These are phyloP conservation scores for Erebia ligea DNA, from an alignment of 2,888 invertebrate genomes.

Conservation along the genomic window DNA sequence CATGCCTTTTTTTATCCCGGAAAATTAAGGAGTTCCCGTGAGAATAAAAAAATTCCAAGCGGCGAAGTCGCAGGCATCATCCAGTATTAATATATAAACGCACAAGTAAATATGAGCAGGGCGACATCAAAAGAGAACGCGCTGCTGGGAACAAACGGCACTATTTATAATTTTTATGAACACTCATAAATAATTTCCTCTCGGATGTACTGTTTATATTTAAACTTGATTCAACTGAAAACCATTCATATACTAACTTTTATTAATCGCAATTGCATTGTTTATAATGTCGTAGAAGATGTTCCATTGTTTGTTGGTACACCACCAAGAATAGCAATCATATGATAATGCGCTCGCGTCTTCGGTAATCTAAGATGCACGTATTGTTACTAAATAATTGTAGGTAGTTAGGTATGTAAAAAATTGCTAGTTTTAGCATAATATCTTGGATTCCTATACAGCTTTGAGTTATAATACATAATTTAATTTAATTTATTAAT, in stretches of 20 bases:
- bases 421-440: conserved; percentile 1
- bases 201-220: neutral
- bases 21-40: too few species aligned
- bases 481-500: too few species aligned
- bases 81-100: too few species aligned
- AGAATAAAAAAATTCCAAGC: too few species aligned
- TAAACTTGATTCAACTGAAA: conserved; percentile 22
- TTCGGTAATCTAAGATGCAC: conserved; percentile 40
- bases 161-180: too few species aligned
- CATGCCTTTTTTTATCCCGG: too few species aligned
- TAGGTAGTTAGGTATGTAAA: conserved; percentile 17
- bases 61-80: too few species aligned
- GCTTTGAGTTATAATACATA: conserved; percentile 1
- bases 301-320: conserved; percentile 39
- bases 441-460: neutral
- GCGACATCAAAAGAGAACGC: too few species aligned
- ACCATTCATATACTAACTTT: conserved; percentile 25
- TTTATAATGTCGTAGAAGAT: conserved; percentile 36
- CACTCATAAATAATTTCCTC: neutral
- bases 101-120: too few species aligned
- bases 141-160: too few species aligned
- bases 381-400: conserved; percentile 33
- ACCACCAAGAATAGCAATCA: conserved; percentile 50
- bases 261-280: conserved; percentile 28
- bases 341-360: conserved; percentile 56